These are phyloP conservation scores for Cnemophilus loriae DNA, from an alignment of 2,113 vertebrate genomes.

Conservation along the genomic window DNA sequence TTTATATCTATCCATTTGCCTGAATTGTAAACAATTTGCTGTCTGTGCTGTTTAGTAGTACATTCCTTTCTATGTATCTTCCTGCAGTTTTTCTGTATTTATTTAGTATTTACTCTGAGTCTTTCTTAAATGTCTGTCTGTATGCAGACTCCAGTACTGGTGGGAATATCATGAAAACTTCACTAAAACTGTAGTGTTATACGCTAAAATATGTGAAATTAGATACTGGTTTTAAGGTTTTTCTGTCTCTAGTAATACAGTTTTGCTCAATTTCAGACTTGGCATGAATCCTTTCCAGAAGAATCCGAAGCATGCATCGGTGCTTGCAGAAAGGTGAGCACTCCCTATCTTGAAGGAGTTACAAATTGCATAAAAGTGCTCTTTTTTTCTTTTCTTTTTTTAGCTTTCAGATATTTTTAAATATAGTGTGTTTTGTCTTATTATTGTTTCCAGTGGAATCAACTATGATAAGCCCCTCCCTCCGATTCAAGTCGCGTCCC, in stretches of 20 bases:
- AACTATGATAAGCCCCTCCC: slow-evolving; percentile 89
- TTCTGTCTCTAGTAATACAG: background rate
- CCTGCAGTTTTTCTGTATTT: background rate
- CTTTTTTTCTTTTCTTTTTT: background rate
- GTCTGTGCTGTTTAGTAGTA: background rate
- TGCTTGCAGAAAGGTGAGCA: slow-evolving; percentile 86
- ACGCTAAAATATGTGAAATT: background rate
- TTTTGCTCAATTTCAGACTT: slow-evolving; percentile 71
- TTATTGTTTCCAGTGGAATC: slow-evolving; percentile 78
- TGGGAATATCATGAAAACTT: background rate
- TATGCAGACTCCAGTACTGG: background rate
- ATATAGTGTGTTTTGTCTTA: background rate
- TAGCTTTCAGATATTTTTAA: background rate
- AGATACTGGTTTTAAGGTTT: background rate
- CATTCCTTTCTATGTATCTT: background rate
- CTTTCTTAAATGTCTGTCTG: background rate
- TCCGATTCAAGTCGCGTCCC: slow-evolving; percentile 88
- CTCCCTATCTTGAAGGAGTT: background rate
- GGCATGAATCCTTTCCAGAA: slow-evolving; percentile 96
- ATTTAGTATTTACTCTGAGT: background rate
- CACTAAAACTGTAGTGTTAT: background rate
- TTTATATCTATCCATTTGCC: background rate
- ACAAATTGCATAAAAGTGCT: background rate
- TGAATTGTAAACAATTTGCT: background rate
- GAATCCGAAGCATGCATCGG: slow-evolving; percentile 90